Percentiles rank a stretch among this genome's conserved stretches.
Evolutionary conservation across 2,888 invertebrate species (phyloP).

Genomic region (Stomorhina lunata): DNA sequence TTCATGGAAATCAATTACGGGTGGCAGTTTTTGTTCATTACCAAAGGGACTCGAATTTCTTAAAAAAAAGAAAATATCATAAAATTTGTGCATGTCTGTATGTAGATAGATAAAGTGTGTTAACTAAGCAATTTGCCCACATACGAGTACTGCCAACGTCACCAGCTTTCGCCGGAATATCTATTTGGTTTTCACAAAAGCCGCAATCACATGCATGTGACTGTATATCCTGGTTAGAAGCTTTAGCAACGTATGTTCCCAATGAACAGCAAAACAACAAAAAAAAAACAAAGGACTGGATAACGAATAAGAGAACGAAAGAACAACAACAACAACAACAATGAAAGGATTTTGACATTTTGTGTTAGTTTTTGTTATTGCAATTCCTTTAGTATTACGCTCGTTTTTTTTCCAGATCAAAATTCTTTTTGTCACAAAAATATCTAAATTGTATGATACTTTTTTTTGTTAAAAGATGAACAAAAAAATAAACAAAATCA

Average conservation of each 20-base stretch:
- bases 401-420: constrained; percentile 28
- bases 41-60: background rate
- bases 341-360: constrained; percentile 59
- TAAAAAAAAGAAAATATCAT: constrained; percentile 11
- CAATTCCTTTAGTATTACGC: background rate
- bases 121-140: constrained; percentile 24
- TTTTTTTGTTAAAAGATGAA: background rate
- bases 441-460: background rate
- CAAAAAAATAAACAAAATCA: constrained; percentile 54
- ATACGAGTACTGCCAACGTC: no score
- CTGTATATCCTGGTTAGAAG: constrained; percentile 8
- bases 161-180: background rate
- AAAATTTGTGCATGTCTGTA: background rate
- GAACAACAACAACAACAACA: constrained; percentile 26
- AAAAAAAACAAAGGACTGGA: background rate
- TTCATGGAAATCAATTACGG: background rate
- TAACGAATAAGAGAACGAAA: background rate
- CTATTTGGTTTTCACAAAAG: constrained; percentile 32
- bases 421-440: constrained; percentile 22
- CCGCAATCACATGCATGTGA: constrained; percentile 57
- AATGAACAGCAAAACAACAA: background rate
- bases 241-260: constrained; percentile 55
- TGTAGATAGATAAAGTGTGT: constrained; percentile 12
- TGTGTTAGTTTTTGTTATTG: constrained; percentile 1
- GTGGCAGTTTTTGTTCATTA: background rate